phyloP scores from a whole-genome alignment of 2,888 invertebrate genomes.

The Drosophila mettleri region DNA sequence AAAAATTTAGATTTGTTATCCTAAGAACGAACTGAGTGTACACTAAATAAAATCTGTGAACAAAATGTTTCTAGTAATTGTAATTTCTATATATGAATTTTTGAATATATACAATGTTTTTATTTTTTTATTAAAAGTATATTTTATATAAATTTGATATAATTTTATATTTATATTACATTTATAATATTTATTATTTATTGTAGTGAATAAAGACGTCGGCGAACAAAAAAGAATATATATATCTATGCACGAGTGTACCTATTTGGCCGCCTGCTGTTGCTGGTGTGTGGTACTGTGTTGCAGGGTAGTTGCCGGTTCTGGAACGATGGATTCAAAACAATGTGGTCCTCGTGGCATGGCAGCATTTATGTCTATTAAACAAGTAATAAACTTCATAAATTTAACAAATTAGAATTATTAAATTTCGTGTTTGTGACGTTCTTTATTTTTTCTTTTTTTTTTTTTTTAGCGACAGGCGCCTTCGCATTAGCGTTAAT shows the following conservation, averaged over 20 bases:
- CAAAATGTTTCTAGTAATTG: not conserved
- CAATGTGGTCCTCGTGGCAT: constrained; percentile 34
- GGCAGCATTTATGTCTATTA: constrained; percentile 63
- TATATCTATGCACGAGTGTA: constrained; percentile 13
- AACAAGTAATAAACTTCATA: constrained; percentile 72
- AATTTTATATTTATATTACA: not conserved
- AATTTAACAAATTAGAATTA: constrained; percentile 73
- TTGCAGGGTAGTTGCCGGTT: constrained; percentile 34
- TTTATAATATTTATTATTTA: not conserved
- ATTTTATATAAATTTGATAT: not conserved
- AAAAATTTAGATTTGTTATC: not conserved
- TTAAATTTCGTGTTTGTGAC: constrained; percentile 71
- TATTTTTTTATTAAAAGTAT: not conserved
- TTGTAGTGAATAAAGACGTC: constrained; percentile 1
- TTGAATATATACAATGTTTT: too few species aligned
- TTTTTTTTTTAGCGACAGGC: constrained; percentile 32
- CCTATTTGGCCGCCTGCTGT: constrained; percentile 39
- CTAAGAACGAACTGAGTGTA: constrained; percentile 7
- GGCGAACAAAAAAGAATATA: not conserved
- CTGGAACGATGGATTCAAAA: constrained; percentile 42
- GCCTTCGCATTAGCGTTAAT: constrained; percentile 52
- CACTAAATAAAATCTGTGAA: constrained; percentile 15
- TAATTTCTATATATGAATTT: too few species aligned
- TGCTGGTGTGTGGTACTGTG: constrained; percentile 17
- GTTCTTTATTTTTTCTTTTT: too few species aligned